Conservation (phyloP, 2,797 vertebrate species). For the Pangasius krempfi region DNA sequence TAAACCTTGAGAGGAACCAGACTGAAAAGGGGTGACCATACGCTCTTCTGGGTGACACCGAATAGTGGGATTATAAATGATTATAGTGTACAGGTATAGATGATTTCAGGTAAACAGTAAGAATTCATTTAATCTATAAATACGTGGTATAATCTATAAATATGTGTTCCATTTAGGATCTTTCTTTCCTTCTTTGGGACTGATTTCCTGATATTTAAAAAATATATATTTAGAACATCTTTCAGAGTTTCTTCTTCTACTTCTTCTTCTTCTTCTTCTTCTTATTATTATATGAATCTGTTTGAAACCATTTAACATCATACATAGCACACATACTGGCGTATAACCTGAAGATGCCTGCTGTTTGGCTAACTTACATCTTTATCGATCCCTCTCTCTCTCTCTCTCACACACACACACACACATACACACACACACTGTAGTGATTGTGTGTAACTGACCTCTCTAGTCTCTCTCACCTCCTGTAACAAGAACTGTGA, state of each 20-base stretch:
- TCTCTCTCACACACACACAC: neutral
- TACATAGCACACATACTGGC: too few relatives aligned
- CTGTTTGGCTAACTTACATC: neutral
- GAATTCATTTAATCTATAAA: neutral
- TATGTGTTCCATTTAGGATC: neutral
- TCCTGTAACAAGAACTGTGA: slow-evolving; percentile 39
- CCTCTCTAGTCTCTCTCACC: slow-evolving; percentile 44
- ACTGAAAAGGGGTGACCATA: neutral
- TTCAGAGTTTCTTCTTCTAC: too few relatives aligned
- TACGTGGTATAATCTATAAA: neutral
- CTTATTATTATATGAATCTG: neutral
- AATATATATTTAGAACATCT: too few relatives aligned
- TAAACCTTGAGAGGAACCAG: neutral
- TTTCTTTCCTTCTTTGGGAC: neutral
- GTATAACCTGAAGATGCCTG: neutral
- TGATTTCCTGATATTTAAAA: neutral
- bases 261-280: too few relatives aligned
- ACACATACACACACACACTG: slow-evolving; percentile 4
- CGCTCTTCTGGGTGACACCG: neutral
- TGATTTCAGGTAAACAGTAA: neutral
- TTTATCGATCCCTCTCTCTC: neutral
- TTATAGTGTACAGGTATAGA: neutral
- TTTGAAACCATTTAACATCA: neutral
- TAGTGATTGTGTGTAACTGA: slow-evolving; percentile 53
- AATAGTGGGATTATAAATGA: neutral